Percentiles rank a stretch among this genome's conserved stretches.
These are phyloP conservation scores for Callorhinus ursinus DNA, from an alignment of 2,113 vertebrate species.

Conservation along the genomic window DNA sequence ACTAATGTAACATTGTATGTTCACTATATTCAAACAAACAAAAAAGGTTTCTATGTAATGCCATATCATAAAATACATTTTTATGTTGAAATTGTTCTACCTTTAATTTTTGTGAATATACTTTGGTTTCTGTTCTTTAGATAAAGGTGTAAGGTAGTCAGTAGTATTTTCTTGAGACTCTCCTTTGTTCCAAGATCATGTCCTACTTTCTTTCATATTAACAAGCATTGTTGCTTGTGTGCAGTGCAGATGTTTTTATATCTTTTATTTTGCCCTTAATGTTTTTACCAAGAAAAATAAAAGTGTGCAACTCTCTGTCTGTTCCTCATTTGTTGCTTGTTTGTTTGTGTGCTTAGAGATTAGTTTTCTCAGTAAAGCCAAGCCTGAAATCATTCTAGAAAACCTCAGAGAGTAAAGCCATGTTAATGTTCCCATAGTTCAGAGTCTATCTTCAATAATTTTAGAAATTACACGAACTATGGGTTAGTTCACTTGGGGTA, in stretches of 20 bases:
- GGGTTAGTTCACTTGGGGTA: neutral
- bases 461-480: neutral
- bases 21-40: neutral
- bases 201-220: neutral
- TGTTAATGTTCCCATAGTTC: neutral
- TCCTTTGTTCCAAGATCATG: neutral
- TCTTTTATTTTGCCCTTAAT: neutral
- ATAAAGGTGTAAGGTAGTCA: neutral
- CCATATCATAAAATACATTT: neutral
- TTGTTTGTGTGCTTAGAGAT: neutral
- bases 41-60: neutral
- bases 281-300: neutral
- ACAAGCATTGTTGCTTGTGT: neutral
- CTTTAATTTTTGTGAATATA: neutral
- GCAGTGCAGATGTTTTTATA: neutral
- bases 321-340: neutral
- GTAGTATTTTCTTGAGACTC: neutral
- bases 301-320: neutral
- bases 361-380: neutral
- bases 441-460: neutral
- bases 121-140: neutral
- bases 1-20: neutral
- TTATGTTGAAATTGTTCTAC: neutral
- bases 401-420: neutral
- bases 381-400: neutral